phyloP scores from a whole-genome alignment of 2,113 vertebrate species.

The Nibea coibor region DNA sequence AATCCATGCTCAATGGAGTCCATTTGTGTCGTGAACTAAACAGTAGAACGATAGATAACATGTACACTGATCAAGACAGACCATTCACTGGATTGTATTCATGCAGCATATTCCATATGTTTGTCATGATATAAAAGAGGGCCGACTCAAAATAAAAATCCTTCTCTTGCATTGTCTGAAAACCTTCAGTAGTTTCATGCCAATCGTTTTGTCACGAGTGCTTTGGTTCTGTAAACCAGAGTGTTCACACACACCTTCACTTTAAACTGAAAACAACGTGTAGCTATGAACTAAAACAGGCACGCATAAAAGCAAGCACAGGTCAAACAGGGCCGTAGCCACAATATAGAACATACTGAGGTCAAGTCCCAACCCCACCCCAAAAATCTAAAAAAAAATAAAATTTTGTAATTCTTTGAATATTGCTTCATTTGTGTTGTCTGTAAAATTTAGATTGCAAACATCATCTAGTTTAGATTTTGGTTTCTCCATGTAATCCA shows the following conservation, averaged over 20 bases:
- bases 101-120: conserved; percentile 68
- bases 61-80: conserved; percentile 49
- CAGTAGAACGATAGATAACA: conserved; percentile 35
- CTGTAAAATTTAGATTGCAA: neutral
- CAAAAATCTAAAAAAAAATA: neutral
- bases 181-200: conserved; percentile 27
- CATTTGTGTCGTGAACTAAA: conserved; percentile 44
- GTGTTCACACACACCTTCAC: neutral
- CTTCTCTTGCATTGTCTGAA: conserved; percentile 15
- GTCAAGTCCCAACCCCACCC: neutral
- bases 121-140: conserved; percentile 14
- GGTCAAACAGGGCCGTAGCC: neutral
- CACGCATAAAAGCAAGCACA: neutral
- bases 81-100: conserved; percentile 60
- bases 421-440: neutral
- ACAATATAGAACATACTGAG: neutral
- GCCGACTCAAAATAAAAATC: conserved; percentile 20
- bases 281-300: conserved; percentile 15
- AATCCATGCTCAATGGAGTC: conserved; percentile 50
- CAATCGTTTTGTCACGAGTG: neutral
- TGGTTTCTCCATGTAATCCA: too few species aligned
- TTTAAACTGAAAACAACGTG: neutral
- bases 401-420: neutral
- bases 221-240: neutral
- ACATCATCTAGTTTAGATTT: too few species aligned